A percentile compares a stretch with the other conserved stretches of the same genome.
These are phyloP conservation scores for Bradypodion ventrale DNA, from an alignment of 2,797 vertebrate species.

Conservation along the genomic window DNA sequence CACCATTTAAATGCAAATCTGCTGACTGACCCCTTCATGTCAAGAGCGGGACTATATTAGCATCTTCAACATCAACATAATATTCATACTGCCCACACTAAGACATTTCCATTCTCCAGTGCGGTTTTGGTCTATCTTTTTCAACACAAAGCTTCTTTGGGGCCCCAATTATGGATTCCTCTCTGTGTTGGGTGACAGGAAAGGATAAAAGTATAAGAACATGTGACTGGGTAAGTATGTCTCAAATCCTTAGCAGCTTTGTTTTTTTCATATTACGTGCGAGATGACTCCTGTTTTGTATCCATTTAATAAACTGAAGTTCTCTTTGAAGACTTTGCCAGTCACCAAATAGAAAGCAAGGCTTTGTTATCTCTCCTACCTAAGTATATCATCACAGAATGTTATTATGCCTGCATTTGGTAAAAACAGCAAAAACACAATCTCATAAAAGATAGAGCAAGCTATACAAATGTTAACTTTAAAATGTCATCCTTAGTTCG, in stretches of 20 bases:
- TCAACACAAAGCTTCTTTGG: conserved; percentile 26
- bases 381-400: neutral
- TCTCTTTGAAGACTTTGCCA: conserved; percentile 12
- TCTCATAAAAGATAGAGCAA: neutral
- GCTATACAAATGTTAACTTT: neutral
- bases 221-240: neutral
- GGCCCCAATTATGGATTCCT: neutral
- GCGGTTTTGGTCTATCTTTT: neutral
- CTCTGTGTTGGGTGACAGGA: conserved; percentile 19
- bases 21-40: neutral
- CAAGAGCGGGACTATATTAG: neutral
- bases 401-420: neutral
- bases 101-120: neutral
- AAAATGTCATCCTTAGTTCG: too few relatives aligned
- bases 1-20: conserved; percentile 18
- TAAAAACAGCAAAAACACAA: neutral
- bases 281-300: neutral
- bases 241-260: neutral
- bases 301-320: neutral
- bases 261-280: neutral
- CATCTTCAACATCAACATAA: conserved; percentile 12
- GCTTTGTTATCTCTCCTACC: neutral
- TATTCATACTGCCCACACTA: neutral
- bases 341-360: neutral
- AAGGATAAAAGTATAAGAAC: conserved; percentile 16